A percentile compares a stretch with the other conserved stretches of the same genome.
Conservation (phyloP, 2,888 invertebrate species). For the Hemithea aestivaria region DNA sequence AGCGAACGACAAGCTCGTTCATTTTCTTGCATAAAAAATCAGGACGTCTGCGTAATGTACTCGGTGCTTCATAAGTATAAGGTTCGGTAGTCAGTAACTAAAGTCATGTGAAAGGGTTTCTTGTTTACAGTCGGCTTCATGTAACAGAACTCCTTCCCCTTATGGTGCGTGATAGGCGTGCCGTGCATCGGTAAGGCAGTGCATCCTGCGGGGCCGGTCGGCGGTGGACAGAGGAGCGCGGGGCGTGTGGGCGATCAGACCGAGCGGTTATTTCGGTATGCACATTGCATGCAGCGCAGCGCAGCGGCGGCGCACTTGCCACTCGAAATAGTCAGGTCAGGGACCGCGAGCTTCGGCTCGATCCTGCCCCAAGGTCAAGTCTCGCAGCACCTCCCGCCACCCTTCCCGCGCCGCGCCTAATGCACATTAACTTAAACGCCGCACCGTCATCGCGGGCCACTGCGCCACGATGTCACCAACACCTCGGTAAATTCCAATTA, state of each 20-base stretch:
- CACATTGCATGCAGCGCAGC: conserved; percentile 74
- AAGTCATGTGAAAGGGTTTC: conserved; percentile 41
- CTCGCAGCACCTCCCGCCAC: conserved; percentile 40
- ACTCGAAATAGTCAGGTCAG: conserved; percentile 79
- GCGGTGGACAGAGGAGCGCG: conserved; percentile 33
- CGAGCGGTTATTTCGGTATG: conserved; percentile 77
- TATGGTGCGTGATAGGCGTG: conserved; percentile 52
- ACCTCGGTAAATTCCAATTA: conserved; percentile 15
- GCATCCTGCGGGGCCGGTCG: conserved; percentile 49
- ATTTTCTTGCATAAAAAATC: no score
- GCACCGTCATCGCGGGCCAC: conserved; percentile 42
- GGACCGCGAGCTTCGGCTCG: conserved; percentile 73
- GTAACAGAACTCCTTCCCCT: conserved; percentile 51
- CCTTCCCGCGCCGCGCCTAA: conserved; percentile 31
- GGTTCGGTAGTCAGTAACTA: conserved; percentile 12
- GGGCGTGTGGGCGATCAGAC: conserved; percentile 45
- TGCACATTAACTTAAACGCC: conserved; percentile 48
- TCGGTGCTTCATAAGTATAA: conserved; percentile 9
- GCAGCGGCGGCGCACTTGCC: conserved; percentile 67
- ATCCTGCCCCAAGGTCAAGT: conserved; percentile 79
- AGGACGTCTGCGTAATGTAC: conserved; percentile 1
- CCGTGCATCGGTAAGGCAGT: conserved; percentile 54
- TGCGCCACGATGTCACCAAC: conserved; percentile 24
- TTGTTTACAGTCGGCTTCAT: conserved; percentile 47
- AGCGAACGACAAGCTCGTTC: no score